These are phyloP conservation scores for Drosophila paranaensis DNA, from an alignment of 2,888 invertebrate genomes.

Conservation along the genomic window DNA sequence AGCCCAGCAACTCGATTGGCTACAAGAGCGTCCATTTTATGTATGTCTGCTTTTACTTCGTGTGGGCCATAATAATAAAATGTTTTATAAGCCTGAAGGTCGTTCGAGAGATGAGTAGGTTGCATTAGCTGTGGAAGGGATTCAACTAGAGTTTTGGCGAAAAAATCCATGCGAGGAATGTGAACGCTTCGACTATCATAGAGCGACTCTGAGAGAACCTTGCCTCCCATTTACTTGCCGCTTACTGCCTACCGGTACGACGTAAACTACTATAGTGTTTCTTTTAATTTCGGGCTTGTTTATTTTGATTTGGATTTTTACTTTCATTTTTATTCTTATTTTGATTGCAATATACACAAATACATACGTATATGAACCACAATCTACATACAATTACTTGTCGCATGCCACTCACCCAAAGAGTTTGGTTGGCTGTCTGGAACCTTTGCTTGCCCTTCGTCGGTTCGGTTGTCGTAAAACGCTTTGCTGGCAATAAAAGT, in stretches of 20 bases:
- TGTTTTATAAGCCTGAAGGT: constrained; percentile 57
- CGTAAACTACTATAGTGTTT: constrained; percentile 57
- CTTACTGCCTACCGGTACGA: constrained; percentile 3
- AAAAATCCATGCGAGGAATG: neutral
- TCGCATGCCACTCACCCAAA: constrained; percentile 50
- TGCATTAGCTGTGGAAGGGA: neutral
- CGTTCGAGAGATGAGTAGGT: constrained; percentile 43
- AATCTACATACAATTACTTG: constrained; percentile 62
- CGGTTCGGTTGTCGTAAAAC: constrained; percentile 74
- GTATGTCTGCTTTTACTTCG: constrained; percentile 29
- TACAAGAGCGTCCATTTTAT: constrained; percentile 62
- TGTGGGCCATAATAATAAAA: constrained; percentile 53
- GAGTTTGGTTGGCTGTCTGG: constrained; percentile 45
- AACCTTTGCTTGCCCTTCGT: constrained; percentile 31
- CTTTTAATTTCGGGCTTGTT: constrained; percentile 65
- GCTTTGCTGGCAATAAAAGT: constrained; percentile 79
- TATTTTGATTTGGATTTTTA: constrained; percentile 56
- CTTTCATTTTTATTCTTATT: constrained; percentile 56
- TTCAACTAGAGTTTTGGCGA: neutral
- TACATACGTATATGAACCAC: constrained; percentile 30
- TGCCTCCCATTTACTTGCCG: neutral
- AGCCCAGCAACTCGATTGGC: constrained; percentile 38
- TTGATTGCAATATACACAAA: constrained; percentile 63
- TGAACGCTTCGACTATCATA: neutral
- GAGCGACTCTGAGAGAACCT: neutral